These are phyloP conservation scores for Huso huso DNA, from an alignment of 2,797 vertebrate species.

Conservation along the genomic window DNA sequence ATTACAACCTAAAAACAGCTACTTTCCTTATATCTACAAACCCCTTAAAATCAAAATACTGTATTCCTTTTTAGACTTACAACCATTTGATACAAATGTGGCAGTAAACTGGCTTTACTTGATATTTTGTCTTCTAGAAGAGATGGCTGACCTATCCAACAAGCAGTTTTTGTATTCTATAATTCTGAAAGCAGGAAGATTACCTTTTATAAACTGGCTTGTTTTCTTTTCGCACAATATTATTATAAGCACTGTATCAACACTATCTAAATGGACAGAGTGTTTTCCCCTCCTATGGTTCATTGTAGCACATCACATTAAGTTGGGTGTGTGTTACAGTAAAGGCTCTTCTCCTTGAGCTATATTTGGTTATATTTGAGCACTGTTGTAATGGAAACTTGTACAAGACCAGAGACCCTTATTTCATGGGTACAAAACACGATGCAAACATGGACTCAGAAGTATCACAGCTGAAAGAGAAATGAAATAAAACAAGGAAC, in stretches of 20 bases:
- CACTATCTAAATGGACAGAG: not conserved
- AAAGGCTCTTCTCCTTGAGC: not conserved
- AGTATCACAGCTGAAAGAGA: not conserved
- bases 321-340: not conserved
- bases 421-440: not conserved
- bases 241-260: not conserved
- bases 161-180: too few relatives aligned
- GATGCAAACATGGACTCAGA: too few relatives aligned
- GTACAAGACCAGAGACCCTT: not conserved
- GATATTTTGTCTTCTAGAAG: too few relatives aligned
- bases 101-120: too few relatives aligned
- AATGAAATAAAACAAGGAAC: too few relatives aligned
- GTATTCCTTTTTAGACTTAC: too few relatives aligned
- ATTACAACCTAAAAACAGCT: too few relatives aligned
- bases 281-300: not conserved
- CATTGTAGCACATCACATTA: not conserved
- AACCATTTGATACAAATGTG: too few relatives aligned
- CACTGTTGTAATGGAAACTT: not conserved
- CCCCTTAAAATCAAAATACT: too few relatives aligned
- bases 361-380: not conserved
- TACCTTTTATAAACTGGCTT: too few relatives aligned
- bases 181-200: not conserved
- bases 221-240: not conserved
- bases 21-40: too few relatives aligned
- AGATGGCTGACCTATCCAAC: too few relatives aligned